Conservation (phyloP, 2,113 vertebrate genomes). For the Epinephelus cyanopodus region DNA sequence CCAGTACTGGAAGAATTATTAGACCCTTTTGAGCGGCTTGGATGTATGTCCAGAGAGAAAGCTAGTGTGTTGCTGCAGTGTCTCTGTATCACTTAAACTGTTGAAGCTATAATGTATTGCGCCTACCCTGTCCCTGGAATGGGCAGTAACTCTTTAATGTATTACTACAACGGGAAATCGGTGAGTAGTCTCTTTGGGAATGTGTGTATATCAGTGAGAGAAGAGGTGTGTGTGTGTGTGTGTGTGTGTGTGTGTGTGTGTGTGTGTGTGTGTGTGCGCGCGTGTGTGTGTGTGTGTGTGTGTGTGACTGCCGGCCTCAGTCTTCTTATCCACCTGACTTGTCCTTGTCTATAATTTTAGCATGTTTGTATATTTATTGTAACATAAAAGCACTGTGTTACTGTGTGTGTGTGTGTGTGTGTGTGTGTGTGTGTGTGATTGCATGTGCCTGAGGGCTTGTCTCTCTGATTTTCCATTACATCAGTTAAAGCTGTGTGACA, state of each 20-base stretch:
- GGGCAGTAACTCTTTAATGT: constrained; percentile 97
- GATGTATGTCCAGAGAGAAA: constrained; percentile 88
- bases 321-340: constrained; percentile 41
- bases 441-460: constrained; percentile 42
- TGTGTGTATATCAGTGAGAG: constrained; percentile 66
- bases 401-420: constrained; percentile 14
- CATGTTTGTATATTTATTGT: constrained; percentile 4
- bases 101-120: constrained; percentile 92
- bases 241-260: constrained; percentile 8
- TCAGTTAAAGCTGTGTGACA: constrained; percentile 65
- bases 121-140: constrained; percentile 97
- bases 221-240: constrained; percentile 54
- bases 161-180: constrained; percentile 99
- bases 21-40: constrained; percentile 87
- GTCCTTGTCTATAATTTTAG: constrained; percentile 31
- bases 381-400: constrained; percentile 5
- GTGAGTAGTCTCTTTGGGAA: constrained; percentile 87
- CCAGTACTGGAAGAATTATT: constrained; percentile 89
- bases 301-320: constrained; percentile 27
- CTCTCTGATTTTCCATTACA: constrained; percentile 72
- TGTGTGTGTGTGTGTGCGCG: not conserved
- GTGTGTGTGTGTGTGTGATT: constrained; percentile 21
- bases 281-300: not conserved
- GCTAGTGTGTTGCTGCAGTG: constrained; percentile 76
- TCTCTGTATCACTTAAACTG: constrained; percentile 65